Evolutionary conservation across 2,797 vertebrate species (phyloP).

Genomic region (Sorex maritimensis): DNA sequence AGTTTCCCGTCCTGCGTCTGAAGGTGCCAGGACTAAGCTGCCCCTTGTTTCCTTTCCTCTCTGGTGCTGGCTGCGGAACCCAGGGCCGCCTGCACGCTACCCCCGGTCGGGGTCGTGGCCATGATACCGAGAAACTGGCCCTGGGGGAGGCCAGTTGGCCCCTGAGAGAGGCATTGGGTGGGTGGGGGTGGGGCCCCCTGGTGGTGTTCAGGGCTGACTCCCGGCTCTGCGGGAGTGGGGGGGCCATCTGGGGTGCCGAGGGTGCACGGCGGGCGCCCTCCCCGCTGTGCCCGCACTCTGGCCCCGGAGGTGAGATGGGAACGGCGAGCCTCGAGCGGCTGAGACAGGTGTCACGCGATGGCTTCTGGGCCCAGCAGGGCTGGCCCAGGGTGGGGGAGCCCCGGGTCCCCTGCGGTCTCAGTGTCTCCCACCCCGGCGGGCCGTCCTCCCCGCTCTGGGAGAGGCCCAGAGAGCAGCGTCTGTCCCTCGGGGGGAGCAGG

Average conservation of each 20-base stretch:
- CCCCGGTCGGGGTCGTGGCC: not conserved
- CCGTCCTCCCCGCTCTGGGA: conserved; percentile 78
- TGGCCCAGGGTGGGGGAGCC: too few species aligned
- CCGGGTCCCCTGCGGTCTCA: not conserved
- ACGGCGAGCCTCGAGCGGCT: not conserved
- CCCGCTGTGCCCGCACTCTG: too few species aligned
- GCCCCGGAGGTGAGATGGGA: too few species aligned
- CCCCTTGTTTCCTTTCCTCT: not conserved
- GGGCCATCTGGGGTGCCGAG: too few species aligned
- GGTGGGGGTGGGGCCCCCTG: not conserved
- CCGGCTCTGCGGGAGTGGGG: too few species aligned
- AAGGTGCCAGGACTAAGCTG: conserved; percentile 22
- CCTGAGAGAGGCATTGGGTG: too few species aligned
- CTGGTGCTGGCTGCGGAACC: too few species aligned
- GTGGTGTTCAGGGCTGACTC: not conserved
- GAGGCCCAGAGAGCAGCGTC: conserved; percentile 82
- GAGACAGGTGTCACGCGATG: too few species aligned
- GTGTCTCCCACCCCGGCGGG: too few species aligned
- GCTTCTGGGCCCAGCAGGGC: too few species aligned
- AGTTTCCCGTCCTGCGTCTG: conserved; percentile 67
- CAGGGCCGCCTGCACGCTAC: not conserved
- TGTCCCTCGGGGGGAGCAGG: conserved; percentile 72
- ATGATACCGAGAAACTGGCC: not conserved
- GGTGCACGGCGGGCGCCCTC: too few species aligned
- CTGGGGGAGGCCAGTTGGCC: not conserved